These are phyloP conservation scores for Crotalus horridus DNA, from an alignment of 2,113 vertebrate species.

Conservation along the genomic window DNA sequence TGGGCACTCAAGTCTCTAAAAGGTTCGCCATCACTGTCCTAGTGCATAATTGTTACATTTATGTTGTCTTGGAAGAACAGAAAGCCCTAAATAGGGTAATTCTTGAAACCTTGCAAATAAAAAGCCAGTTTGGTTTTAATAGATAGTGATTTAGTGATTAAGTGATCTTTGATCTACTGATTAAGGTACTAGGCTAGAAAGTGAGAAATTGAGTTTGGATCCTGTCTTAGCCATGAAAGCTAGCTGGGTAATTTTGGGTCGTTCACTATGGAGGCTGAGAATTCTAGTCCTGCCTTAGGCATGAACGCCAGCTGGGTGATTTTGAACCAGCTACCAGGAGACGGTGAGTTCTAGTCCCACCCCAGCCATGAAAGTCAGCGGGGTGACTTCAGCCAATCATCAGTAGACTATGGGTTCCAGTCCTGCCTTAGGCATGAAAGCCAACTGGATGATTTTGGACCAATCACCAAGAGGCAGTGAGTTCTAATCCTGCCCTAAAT, in stretches of 20 bases:
- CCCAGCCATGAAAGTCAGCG: too few species aligned
- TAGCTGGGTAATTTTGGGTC: background rate
- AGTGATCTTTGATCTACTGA: too few species aligned
- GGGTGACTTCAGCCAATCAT: background rate
- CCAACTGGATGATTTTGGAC: background rate
- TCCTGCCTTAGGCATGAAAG: too few species aligned
- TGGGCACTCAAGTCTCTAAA: too few species aligned
- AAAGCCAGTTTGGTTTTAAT: background rate
- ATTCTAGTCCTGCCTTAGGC: background rate
- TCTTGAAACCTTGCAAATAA: background rate
- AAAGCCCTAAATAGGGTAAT: background rate
- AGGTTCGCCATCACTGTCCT: too few species aligned
- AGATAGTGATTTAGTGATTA: too few species aligned
- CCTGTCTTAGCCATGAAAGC: too few species aligned
- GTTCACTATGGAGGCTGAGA: too few species aligned
- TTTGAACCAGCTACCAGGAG: background rate
- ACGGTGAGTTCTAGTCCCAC: background rate
- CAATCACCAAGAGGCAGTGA: background rate
- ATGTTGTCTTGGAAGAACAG: too few species aligned
- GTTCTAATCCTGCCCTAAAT: background rate
- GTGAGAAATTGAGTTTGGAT: background rate
- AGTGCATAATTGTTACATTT: too few species aligned
- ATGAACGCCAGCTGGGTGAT: background rate
- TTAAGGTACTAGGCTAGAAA: background rate
- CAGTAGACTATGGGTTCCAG: too few species aligned